These are phyloP conservation scores for Scaptomyza pallida DNA, from an alignment of 1,140 invertebrate species.

Conservation along the genomic window DNA sequence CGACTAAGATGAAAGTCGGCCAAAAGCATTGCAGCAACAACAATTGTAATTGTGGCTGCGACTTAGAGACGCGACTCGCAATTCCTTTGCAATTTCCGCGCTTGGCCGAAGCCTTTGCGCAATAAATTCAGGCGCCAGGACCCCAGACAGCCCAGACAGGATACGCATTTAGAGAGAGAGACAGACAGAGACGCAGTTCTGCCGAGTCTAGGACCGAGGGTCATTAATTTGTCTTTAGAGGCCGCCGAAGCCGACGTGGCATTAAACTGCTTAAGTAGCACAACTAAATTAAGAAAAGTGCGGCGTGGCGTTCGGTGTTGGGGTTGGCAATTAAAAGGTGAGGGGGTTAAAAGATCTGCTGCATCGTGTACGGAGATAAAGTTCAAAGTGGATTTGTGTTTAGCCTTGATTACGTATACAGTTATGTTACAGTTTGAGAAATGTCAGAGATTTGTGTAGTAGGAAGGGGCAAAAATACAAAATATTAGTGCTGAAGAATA, in stretches of 20 bases:
- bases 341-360: conserved; percentile 4
- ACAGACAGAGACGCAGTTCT: conserved; percentile 24
- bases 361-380: conserved; percentile 39
- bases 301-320: neutral
- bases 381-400: conserved; percentile 50
- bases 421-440: neutral
- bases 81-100: conserved; percentile 63
- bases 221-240: conserved; percentile 77
- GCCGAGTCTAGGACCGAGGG: conserved; percentile 46
- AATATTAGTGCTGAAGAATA: neutral
- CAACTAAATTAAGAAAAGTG: conserved; percentile 78
- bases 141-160: conserved; percentile 65
- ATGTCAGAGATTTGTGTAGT: neutral
- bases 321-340: conserved; percentile 56
- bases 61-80: conserved; percentile 56
- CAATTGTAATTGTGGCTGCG: conserved; percentile 49
- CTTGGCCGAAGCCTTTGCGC: conserved; percentile 51
- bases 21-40: conserved; percentile 11
- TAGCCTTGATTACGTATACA: conserved; percentile 17
- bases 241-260: conserved; percentile 34
- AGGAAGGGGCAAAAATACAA: neutral
- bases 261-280: conserved; percentile 81
- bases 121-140: conserved; percentile 69
- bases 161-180: conserved; percentile 37
- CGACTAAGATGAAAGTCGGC: conserved; percentile 52